Evolutionary conservation across 2,113 vertebrate genomes (phyloP).

Genomic region (Propithecus coquereli): DNA sequence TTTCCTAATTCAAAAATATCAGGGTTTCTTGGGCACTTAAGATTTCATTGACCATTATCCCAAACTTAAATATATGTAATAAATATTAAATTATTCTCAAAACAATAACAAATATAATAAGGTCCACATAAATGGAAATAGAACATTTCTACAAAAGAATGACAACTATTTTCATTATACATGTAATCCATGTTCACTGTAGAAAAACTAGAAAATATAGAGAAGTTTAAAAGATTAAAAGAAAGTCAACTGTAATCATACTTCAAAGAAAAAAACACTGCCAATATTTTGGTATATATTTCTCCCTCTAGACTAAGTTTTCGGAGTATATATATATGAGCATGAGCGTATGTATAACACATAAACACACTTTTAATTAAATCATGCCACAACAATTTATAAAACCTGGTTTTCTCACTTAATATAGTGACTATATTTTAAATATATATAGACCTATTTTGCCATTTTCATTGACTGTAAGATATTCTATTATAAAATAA

Average conservation of each 20-base stretch:
- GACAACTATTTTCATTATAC: not conserved
- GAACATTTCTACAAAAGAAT: slow-evolving; percentile 2
- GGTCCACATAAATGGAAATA: not conserved
- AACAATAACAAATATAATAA: slow-evolving; percentile 5
- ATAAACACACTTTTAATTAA: not conserved
- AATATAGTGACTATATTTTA: not conserved
- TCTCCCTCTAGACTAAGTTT: not conserved
- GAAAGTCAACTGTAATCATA: not conserved
- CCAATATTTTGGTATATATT: not conserved
- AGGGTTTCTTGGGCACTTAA: not conserved
- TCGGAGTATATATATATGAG: not conserved
- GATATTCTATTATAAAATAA: not conserved
- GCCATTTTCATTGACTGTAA: not conserved
- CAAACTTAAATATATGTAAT: not conserved
- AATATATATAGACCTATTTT: not conserved
- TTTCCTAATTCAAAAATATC: slow-evolving; percentile 16
- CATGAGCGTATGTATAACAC: not conserved
- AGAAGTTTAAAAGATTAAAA: slow-evolving; percentile 21
- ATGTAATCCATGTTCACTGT: not conserved
- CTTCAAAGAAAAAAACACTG: not conserved
- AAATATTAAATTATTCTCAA: slow-evolving; percentile 29
- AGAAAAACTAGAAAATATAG: not conserved
- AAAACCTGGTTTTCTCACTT: slow-evolving; percentile 1
- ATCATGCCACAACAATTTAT: not conserved
- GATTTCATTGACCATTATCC: not conserved